phyloP scores from a whole-genome alignment of 2,113 vertebrate genomes.

The Merops nubicus region DNA sequence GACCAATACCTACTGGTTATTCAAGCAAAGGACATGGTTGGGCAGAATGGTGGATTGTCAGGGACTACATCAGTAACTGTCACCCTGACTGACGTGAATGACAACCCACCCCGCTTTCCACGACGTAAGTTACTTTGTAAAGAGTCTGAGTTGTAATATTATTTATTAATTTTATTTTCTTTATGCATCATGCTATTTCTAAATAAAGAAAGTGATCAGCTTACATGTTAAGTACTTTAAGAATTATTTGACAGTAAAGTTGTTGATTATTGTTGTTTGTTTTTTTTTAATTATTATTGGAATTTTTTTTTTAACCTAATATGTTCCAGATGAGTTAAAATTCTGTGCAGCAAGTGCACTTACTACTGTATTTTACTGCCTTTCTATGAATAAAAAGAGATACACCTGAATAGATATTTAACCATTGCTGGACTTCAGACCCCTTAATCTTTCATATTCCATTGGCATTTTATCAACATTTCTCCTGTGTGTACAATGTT shows the following conservation, averaged over 20 bases:
- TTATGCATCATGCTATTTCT: neutral
- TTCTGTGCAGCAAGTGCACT: neutral
- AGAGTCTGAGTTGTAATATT: neutral
- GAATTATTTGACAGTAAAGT: neutral
- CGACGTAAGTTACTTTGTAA: constrained; percentile 81
- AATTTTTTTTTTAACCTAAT: neutral
- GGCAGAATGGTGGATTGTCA: constrained; percentile 94
- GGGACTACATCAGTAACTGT: constrained; percentile 95
- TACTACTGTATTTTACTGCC: neutral
- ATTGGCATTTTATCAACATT: neutral
- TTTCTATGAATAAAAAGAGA: neutral
- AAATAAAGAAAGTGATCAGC: neutral
- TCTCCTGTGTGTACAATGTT: neutral
- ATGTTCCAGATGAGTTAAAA: neutral
- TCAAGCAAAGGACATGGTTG: constrained; percentile 98
- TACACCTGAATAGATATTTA: neutral
- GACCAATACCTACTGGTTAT: constrained; percentile 96
- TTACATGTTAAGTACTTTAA: neutral
- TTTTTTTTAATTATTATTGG: neutral
- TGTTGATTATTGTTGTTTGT: neutral
- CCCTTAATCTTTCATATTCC: neutral
- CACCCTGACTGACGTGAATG: constrained; percentile 93
- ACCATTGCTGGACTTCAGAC: neutral
- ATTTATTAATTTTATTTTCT: neutral
- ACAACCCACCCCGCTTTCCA: constrained; percentile 92